Percentiles rank a stretch among this genome's conserved stretches.
phyloP scores from a whole-genome alignment of 2,888 invertebrate genomes.

The Coelinius sp. region DNA sequence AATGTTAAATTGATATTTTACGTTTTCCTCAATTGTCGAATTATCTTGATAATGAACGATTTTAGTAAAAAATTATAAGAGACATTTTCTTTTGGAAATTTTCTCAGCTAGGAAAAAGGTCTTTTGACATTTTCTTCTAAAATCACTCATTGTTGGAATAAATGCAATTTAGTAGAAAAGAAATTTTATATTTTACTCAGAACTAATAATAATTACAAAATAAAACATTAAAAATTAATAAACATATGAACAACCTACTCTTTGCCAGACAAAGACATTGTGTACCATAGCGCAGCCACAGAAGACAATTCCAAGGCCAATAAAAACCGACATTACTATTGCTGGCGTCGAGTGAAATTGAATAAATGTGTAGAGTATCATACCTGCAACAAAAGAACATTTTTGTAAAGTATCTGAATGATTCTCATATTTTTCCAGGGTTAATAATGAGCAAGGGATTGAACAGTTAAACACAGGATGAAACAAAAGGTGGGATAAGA shows the following conservation, averaged over 20 bases:
- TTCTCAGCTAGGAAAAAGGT: no score
- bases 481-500: not conserved
- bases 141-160: no score
- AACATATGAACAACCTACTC: slow-evolving; percentile 67
- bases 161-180: no score
- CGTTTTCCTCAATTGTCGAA: no score
- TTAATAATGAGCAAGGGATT: not conserved
- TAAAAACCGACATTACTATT: slow-evolving; percentile 89
- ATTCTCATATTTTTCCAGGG: not conserved
- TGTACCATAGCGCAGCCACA: slow-evolving; percentile 95
- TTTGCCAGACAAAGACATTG: slow-evolving; percentile 95
- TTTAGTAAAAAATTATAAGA: no score
- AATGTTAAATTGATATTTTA: no score
- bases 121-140: no score
- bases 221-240: slow-evolving; percentile 31
- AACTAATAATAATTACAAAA: slow-evolving; percentile 39
- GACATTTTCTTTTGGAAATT: no score
- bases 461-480: not conserved
- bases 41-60: no score
- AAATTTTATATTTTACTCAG: no score
- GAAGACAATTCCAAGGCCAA: slow-evolving; percentile 92
- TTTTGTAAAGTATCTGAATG: not conserved
- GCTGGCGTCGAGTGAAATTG: slow-evolving; percentile 94
- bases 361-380: slow-evolving; percentile 92
- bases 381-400: slow-evolving; percentile 76